Conservation (phyloP, 2,888 invertebrate species). For the Limnephilus lunatus region DNA sequence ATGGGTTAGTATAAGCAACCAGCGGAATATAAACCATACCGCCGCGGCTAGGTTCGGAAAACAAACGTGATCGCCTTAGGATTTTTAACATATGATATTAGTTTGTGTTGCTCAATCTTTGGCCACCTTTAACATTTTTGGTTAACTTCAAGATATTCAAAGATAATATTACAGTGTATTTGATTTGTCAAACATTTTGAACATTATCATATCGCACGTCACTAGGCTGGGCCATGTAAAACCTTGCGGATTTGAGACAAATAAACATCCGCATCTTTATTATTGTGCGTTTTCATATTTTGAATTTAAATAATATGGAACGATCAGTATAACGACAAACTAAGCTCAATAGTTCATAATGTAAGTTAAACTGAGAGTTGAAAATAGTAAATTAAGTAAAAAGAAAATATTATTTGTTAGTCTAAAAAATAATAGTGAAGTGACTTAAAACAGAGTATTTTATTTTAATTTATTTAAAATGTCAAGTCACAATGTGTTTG, state of each 20-base stretch:
- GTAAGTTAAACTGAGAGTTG: not conserved
- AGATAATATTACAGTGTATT: not conserved
- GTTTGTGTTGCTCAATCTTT: not conserved
- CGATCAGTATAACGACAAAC: not conserved
- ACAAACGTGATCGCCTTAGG: slow-evolving; percentile 62
- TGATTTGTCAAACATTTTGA: not conserved
- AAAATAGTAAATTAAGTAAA: no score
- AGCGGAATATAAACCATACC: not conserved
- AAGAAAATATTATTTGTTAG: no score
- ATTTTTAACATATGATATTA: slow-evolving; percentile 41
- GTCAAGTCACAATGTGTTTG: no score
- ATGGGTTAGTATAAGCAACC: not conserved
- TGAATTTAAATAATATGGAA: no score
- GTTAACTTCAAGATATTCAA: not conserved
- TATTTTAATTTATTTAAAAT: no score
- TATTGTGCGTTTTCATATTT: not conserved
- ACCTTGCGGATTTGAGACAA: not conserved
- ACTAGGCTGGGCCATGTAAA: not conserved
- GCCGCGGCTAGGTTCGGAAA: slow-evolving; percentile 7
- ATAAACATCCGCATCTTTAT: not conserved
- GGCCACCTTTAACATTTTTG: not conserved
- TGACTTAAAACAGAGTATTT: no score
- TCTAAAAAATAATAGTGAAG: no score
- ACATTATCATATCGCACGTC: not conserved
- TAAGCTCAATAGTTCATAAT: not conserved